phyloP scores from a whole-genome alignment of 2,113 vertebrate species.

The Brachyistius frenatus region DNA sequence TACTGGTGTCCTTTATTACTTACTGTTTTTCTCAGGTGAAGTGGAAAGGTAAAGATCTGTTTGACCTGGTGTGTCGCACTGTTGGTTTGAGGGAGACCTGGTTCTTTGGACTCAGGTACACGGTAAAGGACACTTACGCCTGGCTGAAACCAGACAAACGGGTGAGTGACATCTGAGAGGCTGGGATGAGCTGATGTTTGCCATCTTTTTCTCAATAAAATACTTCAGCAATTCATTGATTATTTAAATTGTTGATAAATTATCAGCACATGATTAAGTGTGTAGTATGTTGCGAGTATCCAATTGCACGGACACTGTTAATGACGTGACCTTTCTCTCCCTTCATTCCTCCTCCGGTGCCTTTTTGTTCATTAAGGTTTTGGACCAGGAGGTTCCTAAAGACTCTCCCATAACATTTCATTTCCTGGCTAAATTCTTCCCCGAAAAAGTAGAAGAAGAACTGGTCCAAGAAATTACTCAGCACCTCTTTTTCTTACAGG shows the following conservation, averaged over 20 bases:
- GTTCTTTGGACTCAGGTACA: conserved; percentile 94
- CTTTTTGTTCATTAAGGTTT: conserved; percentile 81
- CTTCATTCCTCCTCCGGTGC: neutral
- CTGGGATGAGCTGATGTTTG: no score
- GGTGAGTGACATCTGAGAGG: conserved; percentile 75
- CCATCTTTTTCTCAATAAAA: no score
- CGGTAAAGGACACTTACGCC: conserved; percentile 89
- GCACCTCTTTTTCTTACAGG: conserved; percentile 96
- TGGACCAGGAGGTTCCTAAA: conserved; percentile 95
- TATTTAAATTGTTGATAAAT: no score
- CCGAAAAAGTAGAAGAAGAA: conserved; percentile 95
- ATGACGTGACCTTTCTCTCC: neutral
- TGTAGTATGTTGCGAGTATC: no score
- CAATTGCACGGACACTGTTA: no score
- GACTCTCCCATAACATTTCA: conserved; percentile 93
- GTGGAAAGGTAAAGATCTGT: conserved; percentile 95
- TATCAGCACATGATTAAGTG: no score
- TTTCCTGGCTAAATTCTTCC: conserved; percentile 95
- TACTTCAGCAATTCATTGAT: no score
- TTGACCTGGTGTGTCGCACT: conserved; percentile 91
- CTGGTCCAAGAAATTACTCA: conserved; percentile 95
- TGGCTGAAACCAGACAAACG: conserved; percentile 94
- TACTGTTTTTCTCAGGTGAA: conserved; percentile 84
- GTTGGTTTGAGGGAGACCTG: conserved; percentile 93
- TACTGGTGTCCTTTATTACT: neutral